Evolutionary conservation across 2,113 vertebrate genomes (phyloP).

Genomic region (Pachyramphus minor): DNA sequence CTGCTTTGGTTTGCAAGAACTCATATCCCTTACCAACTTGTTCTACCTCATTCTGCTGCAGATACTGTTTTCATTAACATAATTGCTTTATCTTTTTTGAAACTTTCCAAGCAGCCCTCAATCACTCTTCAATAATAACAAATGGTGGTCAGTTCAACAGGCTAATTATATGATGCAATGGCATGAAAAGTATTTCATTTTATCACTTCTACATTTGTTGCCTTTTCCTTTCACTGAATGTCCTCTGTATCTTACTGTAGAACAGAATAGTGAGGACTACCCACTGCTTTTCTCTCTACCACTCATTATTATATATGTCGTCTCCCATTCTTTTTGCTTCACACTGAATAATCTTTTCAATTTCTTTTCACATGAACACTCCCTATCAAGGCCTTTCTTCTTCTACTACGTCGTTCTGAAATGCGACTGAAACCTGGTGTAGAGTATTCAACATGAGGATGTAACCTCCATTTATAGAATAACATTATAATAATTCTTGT

Average conservation of each 20-base stretch:
- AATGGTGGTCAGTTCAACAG: slow-evolving; percentile 55
- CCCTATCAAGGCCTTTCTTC: slow-evolving; percentile 35
- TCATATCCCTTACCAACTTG: neutral
- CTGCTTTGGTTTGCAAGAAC: neutral
- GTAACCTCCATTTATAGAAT: slow-evolving; percentile 57
- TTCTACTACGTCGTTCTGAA: slow-evolving; percentile 24
- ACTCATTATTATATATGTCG: slow-evolving; percentile 50
- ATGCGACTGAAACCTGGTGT: neutral
- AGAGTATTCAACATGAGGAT: slow-evolving; percentile 32
- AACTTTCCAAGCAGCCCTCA: slow-evolving; percentile 49
- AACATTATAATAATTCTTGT: slow-evolving; percentile 56
- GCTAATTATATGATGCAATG: slow-evolving; percentile 57
- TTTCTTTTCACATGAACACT: slow-evolving; percentile 47
- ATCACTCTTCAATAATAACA: slow-evolving; percentile 60
- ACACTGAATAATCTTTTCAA: slow-evolving; percentile 57
- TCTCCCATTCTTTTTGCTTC: slow-evolving; percentile 53
- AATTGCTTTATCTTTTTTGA: slow-evolving; percentile 51
- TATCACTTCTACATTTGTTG: slow-evolving; percentile 20
- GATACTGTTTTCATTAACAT: slow-evolving; percentile 18
- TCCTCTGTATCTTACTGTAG: slow-evolving; percentile 7
- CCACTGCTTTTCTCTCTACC: slow-evolving; percentile 12
- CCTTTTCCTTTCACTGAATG: slow-evolving; percentile 28
- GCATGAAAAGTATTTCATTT: slow-evolving; percentile 49
- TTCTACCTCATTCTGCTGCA: neutral
- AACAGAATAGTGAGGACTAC: neutral